These are phyloP conservation scores for Agrypnia vestita DNA, from an alignment of 1,140 invertebrate species.

Conservation along the genomic window DNA sequence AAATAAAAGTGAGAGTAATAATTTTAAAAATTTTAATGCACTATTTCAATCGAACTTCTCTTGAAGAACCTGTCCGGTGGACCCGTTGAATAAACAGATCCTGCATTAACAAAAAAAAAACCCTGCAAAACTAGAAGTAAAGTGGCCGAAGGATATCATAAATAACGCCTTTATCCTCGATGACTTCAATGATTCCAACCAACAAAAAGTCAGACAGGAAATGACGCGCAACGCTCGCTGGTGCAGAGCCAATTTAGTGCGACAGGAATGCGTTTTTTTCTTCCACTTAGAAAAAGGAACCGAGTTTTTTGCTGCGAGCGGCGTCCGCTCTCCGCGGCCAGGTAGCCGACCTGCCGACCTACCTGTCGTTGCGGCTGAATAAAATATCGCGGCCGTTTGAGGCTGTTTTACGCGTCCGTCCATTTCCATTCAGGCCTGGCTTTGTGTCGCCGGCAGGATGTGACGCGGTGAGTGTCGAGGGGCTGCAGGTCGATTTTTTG, in stretches of 20 bases:
- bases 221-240: conserved; percentile 57
- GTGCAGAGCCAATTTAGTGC: conserved; percentile 59
- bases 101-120: too few species aligned
- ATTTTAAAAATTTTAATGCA: too few species aligned
- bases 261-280: conserved; percentile 41
- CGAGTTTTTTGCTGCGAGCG: not conserved
- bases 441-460: conserved; percentile 2
- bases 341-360: not conserved
- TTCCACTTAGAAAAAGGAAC: conserved; percentile 39
- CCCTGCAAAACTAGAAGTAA: too few species aligned
- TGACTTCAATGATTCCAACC: conserved; percentile 2
- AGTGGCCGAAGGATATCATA: too few species aligned
- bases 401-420: not conserved
- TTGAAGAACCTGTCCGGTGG: too few species aligned
- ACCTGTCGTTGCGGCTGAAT: not conserved
- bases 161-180: too few species aligned
- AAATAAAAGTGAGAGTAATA: too few species aligned
- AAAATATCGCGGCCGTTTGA: not conserved
- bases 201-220: conserved; percentile 59
- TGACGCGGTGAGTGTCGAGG: not conserved
- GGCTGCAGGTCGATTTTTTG: too few species aligned
- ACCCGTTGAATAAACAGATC: too few species aligned
- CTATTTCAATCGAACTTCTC: too few species aligned
- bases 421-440: not conserved
- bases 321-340: not conserved